A percentile compares a stretch with the other conserved stretches of the same genome.
These are phyloP conservation scores for Hypocryptadius cinnamomeus DNA, from an alignment of 2,113 vertebrate species.

Conservation along the genomic window DNA sequence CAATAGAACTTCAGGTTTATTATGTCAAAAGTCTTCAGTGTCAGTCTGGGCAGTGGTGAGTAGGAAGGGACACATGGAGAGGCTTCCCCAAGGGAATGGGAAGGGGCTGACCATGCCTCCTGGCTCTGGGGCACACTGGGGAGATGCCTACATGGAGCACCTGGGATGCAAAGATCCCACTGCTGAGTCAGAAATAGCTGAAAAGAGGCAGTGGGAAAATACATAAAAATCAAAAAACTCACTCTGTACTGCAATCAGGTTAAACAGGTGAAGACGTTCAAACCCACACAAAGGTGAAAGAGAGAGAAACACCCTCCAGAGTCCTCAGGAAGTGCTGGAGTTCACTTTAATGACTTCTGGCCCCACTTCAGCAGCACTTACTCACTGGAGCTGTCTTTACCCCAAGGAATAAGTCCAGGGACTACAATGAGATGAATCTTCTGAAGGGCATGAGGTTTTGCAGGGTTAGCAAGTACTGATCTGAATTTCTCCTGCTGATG, in stretches of 20 bases:
- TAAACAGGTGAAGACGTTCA: background rate
- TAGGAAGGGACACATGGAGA: background rate
- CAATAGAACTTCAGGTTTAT: background rate
- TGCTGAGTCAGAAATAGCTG: rapidly evolving
- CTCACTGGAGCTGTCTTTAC: background rate
- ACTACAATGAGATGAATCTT: background rate
- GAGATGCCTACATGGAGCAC: rapidly evolving
- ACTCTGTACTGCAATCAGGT: background rate
- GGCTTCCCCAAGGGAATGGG: rapidly evolving
- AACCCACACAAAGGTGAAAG: background rate
- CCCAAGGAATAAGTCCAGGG: background rate
- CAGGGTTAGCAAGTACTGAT: background rate
- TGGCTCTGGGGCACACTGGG: rapidly evolving
- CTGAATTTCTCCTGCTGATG: background rate
- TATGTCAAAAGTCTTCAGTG: background rate
- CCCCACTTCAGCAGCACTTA: background rate
- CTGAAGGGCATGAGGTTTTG: background rate
- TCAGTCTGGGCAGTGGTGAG: background rate
- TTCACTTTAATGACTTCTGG: background rate
- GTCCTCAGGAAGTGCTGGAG: background rate
- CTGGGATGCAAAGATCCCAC: rapidly evolving
- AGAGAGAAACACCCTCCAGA: background rate
- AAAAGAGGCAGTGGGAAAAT: background rate
- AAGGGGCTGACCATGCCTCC: no score
- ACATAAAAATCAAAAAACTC: background rate